Evolutionary conservation across 2,888 invertebrate species (phyloP).

Genomic region (Hipparchia semele): DNA sequence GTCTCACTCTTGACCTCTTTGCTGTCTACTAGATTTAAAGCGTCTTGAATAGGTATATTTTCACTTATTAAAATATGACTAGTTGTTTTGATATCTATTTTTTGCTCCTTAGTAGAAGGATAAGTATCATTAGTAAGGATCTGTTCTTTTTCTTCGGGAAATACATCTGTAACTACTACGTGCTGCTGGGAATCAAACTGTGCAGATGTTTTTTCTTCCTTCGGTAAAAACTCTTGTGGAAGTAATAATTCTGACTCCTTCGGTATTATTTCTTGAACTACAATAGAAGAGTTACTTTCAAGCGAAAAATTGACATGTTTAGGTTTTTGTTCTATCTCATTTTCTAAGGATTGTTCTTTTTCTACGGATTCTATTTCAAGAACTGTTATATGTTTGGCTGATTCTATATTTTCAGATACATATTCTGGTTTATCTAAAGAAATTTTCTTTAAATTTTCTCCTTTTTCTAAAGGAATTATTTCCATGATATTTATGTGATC

Average conservation of each 20-base stretch:
- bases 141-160: slow-evolving; percentile 60
- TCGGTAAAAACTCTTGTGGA: slow-evolving; percentile 41
- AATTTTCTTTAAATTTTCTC: slow-evolving; percentile 44
- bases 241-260: slow-evolving; percentile 56
- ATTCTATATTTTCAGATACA: slow-evolving; percentile 48
- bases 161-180: slow-evolving; percentile 56
- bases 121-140: slow-evolving; percentile 44
- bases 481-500: slow-evolving; percentile 50
- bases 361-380: slow-evolving; percentile 77
- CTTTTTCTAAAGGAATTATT: slow-evolving; percentile 53
- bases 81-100: slow-evolving; percentile 53
- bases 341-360: slow-evolving; percentile 60
- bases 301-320: slow-evolving; percentile 47
- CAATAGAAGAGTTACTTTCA: slow-evolving; percentile 55
- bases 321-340: slow-evolving; percentile 37
- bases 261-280: slow-evolving; percentile 55
- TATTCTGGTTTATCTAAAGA: slow-evolving; percentile 48
- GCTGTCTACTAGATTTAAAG: slow-evolving; percentile 46
- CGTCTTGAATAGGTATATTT: slow-evolving; percentile 59
- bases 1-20: slow-evolving; percentile 48
- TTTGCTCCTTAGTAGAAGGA: slow-evolving; percentile 48
- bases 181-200: slow-evolving; percentile 58
- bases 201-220: slow-evolving; percentile 48
- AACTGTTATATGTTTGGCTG: slow-evolving; percentile 80
- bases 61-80: slow-evolving; percentile 63